Base-by-base conservation (phyloP, 2,888 invertebrate genomes). In the Nysson spinosus region DNA sequence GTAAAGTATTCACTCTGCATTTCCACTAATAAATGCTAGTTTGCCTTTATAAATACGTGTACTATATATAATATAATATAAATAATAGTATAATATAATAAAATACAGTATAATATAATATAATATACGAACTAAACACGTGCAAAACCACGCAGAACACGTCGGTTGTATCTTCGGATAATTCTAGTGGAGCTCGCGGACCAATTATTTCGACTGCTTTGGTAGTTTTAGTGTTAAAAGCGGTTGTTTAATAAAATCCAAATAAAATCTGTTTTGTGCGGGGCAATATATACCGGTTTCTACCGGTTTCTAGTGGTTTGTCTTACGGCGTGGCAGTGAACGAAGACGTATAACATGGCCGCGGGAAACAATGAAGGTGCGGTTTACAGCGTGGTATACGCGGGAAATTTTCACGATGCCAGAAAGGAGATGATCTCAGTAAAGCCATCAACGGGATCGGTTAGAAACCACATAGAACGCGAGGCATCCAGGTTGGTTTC, bases 401-500 rank as follows among this genome's bases (percentile, higher is more conserved):
- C 34, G 42, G 57, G 37, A 44, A 63, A 71, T 64, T 52, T 64
- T 58, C 63, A 52, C 46, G 50, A 60, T 52, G 42, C 37, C 57
- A 34, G 47, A 47, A 66, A 71, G 61, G 9, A 54, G 71, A 65
- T 67, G 44, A 64, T 67, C 52, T 47, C 34, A 20, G 3, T 22
- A 43, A 9, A 14, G 12, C 47, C 34, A 71, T 71, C 67, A 50
- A 19, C 14, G 44, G 5, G 20, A 26, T 14, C 6, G 24, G 30
- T 4, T 4, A 30, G 30, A 35, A 39, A 20, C 39, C 19, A 19
- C 20, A 9, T 4, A 11, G 32, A n/a, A n/a, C 20, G 39, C 5
- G 20, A 17, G 16, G 16, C 16, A 35, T 17, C 30, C 30, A 30
- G 30, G n/a, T 4, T 2, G 30, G n/a, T 24, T 11, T 11, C n/a